Base-by-base conservation (phyloP, 2,888 invertebrate species). In the Timema podura region DNA sequence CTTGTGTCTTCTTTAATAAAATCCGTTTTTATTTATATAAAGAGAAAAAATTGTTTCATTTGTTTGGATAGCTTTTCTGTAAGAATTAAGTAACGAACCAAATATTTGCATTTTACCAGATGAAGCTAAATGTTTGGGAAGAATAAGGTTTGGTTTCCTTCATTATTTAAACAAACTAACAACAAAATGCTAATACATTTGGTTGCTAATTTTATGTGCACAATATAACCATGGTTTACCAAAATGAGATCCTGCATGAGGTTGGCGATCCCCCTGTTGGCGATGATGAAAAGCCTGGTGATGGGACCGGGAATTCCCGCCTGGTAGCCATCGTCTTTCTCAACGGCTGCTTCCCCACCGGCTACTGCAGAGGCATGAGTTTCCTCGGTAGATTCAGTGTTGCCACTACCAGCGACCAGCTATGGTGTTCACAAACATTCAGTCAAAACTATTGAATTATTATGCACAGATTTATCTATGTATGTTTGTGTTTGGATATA, bases 291-390 rank as follows among this genome's bases (percentile, higher is more conserved):
- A 70, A 93, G 87, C 80, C 93, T 86, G 72, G 93, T 94, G 78
- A 93, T 89, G 70, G 93, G 93, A 77, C 93, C 93, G 82, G 93
- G 93, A 77, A 93, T 91, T 70, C 92, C 93, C 81, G 93, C 93
- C 67, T 89, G 88, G 77, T 89, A 88, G 75, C 89, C 89, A 80
- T 83, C 83, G 69, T 87, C 89, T 79, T 87, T 87, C 74, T 84
- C 87, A 54, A 85, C 85, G 73, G 74, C 49, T 69, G 75, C 81
- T 72, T 83, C 87, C 51, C 83, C 84, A 6, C 80, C 83, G 11
- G 83, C 85, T 30, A 66, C 68, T 13, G 72, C 71, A 45, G 69
- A 68, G 44, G 69, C 68, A 13, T 71, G 69, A 5, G 68, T 66
- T 48, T 76, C 85, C 84, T 77, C 68, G 9, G 54, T 54, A 10